These are phyloP conservation scores for Theristicus caerulescens DNA, from an alignment of 2,113 vertebrate species.

Conservation along the genomic window DNA sequence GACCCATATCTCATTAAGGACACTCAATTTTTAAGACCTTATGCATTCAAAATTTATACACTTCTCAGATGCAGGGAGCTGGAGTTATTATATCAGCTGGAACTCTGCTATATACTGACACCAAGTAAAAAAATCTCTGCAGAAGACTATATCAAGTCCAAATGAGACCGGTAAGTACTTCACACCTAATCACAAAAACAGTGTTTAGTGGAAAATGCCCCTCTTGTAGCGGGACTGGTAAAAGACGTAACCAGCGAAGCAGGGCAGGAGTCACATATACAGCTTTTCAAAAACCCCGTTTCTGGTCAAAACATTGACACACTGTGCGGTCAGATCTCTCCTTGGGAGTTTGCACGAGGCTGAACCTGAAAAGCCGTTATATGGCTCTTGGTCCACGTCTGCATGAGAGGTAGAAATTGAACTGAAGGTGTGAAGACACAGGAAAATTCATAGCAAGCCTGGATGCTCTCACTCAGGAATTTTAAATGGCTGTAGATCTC, in stretches of 20 bases:
- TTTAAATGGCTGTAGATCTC: constrained; percentile 59
- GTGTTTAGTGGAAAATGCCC: neutral
- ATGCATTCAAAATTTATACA: constrained; percentile 32
- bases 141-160: neutral
- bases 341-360: neutral
- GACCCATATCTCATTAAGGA: constrained; percentile 31
- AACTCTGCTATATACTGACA: neutral
- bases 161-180: neutral
- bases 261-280: neutral
- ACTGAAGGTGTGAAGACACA: neutral
- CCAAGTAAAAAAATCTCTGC: neutral
- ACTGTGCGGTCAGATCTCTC: neutral
- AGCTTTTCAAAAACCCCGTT: neutral
- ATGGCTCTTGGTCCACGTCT: neutral
- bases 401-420: neutral
- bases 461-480: constrained; percentile 30
- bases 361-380: neutral
- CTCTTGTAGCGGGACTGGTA: neutral
- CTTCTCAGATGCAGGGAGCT: neutral
- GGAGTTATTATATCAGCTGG: neutral
- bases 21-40: constrained; percentile 38
- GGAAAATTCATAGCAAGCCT: constrained; percentile 40
- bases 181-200: neutral
- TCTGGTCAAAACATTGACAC: neutral
- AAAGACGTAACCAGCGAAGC: neutral